Conservation (phyloP, 1,140 invertebrate species). For the Anastrepha ludens region DNA sequence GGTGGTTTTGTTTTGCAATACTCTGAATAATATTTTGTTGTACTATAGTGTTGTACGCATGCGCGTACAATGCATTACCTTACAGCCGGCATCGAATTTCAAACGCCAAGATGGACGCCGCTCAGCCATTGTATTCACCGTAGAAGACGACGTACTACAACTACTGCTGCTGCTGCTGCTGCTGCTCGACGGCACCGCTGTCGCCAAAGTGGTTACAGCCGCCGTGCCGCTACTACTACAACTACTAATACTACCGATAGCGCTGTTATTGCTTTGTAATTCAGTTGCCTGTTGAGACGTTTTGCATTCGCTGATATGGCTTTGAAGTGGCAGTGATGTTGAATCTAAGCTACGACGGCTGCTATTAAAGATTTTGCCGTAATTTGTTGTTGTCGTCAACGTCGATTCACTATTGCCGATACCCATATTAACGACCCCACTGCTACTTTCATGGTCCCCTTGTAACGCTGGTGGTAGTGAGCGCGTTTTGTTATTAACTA, state of each 20-base stretch:
- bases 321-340: constrained; percentile 49
- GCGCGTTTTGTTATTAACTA: background rate
- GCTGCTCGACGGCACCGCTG: background rate
- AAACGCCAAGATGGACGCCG: constrained; percentile 92
- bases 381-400: constrained; percentile 60
- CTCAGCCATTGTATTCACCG: constrained; percentile 75
- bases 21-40: constrained; percentile 14
- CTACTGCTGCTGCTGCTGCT: constrained; percentile 42
- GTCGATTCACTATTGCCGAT: background rate
- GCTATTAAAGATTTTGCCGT: constrained; percentile 54
- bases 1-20: background rate
- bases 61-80: constrained; percentile 77
- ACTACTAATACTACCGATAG: constrained; percentile 33
- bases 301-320: background rate
- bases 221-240: constrained; percentile 54
- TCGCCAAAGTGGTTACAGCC: constrained; percentile 32
- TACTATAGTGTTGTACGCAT: constrained; percentile 44
- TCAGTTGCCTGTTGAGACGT: background rate
- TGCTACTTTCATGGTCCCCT: background rate
- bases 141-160: constrained; percentile 49
- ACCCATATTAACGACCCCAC: background rate
- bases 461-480: constrained; percentile 12
- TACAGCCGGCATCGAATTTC: constrained; percentile 90
- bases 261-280: background rate
- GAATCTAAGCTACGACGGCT: constrained; percentile 58